Evolutionary conservation across 1,140 invertebrate species (phyloP), one percentile per base, ranked within the genome.

Genomic region (Drosophila repleta): DNA sequence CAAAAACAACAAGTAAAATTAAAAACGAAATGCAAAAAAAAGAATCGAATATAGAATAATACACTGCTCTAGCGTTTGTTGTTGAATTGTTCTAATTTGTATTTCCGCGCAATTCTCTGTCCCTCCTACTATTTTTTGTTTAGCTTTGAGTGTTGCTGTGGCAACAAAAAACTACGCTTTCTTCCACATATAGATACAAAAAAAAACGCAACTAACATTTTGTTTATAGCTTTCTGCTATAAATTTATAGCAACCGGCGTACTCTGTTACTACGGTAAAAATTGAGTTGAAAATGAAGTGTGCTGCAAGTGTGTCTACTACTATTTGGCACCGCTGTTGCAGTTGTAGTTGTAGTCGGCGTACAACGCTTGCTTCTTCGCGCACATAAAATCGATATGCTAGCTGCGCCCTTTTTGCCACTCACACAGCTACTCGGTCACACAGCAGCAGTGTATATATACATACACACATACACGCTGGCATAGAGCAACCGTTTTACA

Each of bases 341-440:
- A 46, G 35, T 57, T 69, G 24, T 61, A 73, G 61, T 61, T 66
- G 55, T 68, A 41, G 32, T 21, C 45, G 71, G 60, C 76, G 57
- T 83, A 79, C 79, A 74, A 80, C 85, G 80, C 72, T 84, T 76
- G 80, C 76, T 83, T 76, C 79, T 74, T 62, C 37, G 57, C 76
- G 56, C 76, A 68, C 72, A 84, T 80, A 80, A 85, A 84, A 84
- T 84, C 80, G 73, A 84, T 84, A 79, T 75, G 79, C 46, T 78
- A 75, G 82, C 82, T 87, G 83, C 82, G 82, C 82, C 78, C 83
- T 87, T 88, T 85, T 79, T 70, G 74, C 62, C 66, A 78, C 79
- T 82, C 62, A 57, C 68, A 71, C 79, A 56, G 37, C 17, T 43
- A 57, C 73, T 43, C 39, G 39, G 10, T 43, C 43, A 57, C 18